Evolutionary conservation across 2,888 invertebrate species (phyloP).

Genomic region (Synergus laeviventris): DNA sequence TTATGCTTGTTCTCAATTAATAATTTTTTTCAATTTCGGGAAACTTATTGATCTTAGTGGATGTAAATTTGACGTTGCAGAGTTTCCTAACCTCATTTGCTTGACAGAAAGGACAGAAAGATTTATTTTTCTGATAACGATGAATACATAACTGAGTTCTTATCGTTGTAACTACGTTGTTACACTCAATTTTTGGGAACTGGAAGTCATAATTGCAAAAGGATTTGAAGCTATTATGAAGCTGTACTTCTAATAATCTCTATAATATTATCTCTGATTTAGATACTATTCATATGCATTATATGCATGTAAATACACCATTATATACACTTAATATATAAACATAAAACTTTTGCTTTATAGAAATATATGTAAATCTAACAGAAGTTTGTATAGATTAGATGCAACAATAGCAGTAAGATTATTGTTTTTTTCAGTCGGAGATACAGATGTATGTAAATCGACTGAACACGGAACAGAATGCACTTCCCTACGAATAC

Average conservation of each 20-base stretch:
- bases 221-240: no score
- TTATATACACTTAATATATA: no score
- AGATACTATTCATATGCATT: no score
- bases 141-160: background rate
- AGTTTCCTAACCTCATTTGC: background rate
- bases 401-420: background rate
- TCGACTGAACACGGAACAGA: constrained; percentile 97
- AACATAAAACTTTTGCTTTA: no score
- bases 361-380: no score
- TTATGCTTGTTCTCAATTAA: background rate
- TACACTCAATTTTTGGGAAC: no score
- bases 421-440: constrained; percentile 81
- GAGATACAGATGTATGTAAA: constrained; percentile 95
- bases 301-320: no score
- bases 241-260: no score
- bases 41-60: background rate
- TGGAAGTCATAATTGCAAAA: no score
- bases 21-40: background rate
- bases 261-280: no score
- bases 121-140: background rate
- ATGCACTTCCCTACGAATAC: constrained; percentile 98
- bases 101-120: background rate
- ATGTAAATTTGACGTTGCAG: background rate
- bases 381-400: no score
- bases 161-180: background rate